Base-by-base conservation (phyloP, 2,797 vertebrate species). In the Valencia hispanica region DNA sequence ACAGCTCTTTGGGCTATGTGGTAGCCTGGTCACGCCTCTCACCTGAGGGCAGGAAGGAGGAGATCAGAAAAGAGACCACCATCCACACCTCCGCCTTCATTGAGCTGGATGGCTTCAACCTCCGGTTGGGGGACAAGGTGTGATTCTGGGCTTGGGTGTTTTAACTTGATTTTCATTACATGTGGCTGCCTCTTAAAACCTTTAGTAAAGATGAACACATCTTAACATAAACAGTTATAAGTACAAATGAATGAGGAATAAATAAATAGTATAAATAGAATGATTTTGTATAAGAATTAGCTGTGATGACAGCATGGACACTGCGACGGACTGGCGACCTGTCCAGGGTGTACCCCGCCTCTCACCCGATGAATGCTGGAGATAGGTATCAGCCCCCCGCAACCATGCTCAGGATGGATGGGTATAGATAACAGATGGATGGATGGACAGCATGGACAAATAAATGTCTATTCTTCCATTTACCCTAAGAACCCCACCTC, bases 21-120 rank as follows among this genome's bases (percentile, higher is more conserved):
- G 89, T 98, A 80, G 87, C 91, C 51, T 99, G 98, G 97, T 96
- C 95, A 68, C 96, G 97, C 68, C 92, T 97, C 82, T 96, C 96
- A 48, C 82, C 95, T 34, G 93, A 94, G 70, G 96, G 95, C 77
- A 69, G 84, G 78, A 96, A 91, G 88, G 97, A 99, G 87, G 96
- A 99, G 75, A 94, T 98, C 72, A 96, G 92, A 69, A 94, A 78
- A 79, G 97, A 98, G 92, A 97, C 93, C 79, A 94, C 96, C 59
- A 79, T 97, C 84, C 95, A 94, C 84, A 87, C 91, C 0, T 94
- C 93, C 36, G 95, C 96, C 68, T 87, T 95, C 43, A 95, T 98
- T 34, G 97, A 99, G 86, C 81, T 99, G 84, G 97, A 99, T 63
- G 97, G 97, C 14, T 95, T 98, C 90, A 98, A 96, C 71, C 48